Base-by-base conservation (phyloP, 2,888 invertebrate genomes). In the Nephrocerus scutellatus region DNA sequence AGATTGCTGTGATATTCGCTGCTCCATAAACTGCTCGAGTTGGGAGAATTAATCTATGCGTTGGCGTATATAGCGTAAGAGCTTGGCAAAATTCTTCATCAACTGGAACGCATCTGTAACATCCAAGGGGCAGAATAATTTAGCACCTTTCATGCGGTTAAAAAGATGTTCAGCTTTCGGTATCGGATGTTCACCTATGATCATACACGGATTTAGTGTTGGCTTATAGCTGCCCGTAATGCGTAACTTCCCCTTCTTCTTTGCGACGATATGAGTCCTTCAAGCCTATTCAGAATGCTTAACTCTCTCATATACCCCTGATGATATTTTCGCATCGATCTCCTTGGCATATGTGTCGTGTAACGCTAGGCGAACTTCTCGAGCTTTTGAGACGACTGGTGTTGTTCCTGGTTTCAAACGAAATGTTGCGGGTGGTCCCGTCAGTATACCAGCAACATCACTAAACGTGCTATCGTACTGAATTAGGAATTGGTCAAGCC, bases 121-220 rank as follows among this genome's bases (percentile, higher is more conserved):
- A n/a, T n/a, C n/a, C n/a, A n/a, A n/a, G n/a, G n/a, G n/a, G n/a
- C n/a, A n/a, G n/a, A n/a, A n/a, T n/a, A n/a, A n/a, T n/a, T n/a
- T n/a, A n/a, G n/a, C n/a, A n/a, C n/a, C n/a, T n/a, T n/a, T n/a
- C n/a, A n/a, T n/a, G n/a, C n/a, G n/a, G n/a, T n/a, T n/a, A n/a
- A n/a, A 35, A 36, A 41, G 22, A 10, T 35, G 28, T 23, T 39
- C 31, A n/a, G 30, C 26, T 33, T 14, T 29, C 24, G 30, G 28
- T n/a, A 34, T 41, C n/a, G 37, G 34, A 23, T 33, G 40, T 29
- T 44, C 44, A 33, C 36, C 40, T 10, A 44, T 44, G 12, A 44
- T 29, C 12, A 41, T 41, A 25, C 37, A 18, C 10, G 43, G 33
- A 36, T 40, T 40, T 8, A 43, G 19, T 6, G 39, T 43, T 23